Evolutionary conservation across 1,140 invertebrate species (phyloP).

Genomic region (Neotoxoptera formosana): DNA sequence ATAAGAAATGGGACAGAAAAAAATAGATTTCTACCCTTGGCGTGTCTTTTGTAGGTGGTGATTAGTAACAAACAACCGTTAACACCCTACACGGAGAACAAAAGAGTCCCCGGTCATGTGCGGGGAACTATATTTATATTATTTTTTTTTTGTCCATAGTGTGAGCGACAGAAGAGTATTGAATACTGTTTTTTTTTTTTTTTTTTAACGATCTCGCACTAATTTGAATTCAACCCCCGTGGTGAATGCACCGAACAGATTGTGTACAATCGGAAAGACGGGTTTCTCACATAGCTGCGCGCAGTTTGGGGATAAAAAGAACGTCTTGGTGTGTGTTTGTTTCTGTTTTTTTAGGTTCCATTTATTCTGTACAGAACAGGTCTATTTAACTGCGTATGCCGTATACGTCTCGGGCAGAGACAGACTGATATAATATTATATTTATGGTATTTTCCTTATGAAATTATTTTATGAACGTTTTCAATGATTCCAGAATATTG

Average conservation of each 20-base stretch:
- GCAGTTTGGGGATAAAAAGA: neutral
- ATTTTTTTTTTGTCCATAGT: constrained; percentile 15
- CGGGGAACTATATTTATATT: constrained; percentile 33
- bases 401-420: neutral
- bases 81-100: constrained; percentile 50
- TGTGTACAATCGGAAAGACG: constrained; percentile 43
- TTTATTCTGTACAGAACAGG: neutral
- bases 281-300: neutral
- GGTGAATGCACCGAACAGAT: constrained; percentile 19
- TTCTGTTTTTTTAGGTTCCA: neutral
- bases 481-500: neutral
- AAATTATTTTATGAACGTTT: neutral
- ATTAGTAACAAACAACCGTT: constrained; percentile 57
- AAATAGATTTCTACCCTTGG: constrained; percentile 40
- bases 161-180: neutral
- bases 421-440: neutral
- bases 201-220: constrained; percentile 49
- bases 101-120: constrained; percentile 36
- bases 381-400: neutral
- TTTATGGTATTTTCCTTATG: neutral
- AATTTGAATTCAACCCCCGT: constrained; percentile 49
- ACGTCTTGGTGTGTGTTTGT: neutral
- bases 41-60: constrained; percentile 38
- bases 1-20: constrained; percentile 18
- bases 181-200: constrained; percentile 18